Conservation (phyloP, 2,113 vertebrate genomes). For the Halichoerus grypus region DNA sequence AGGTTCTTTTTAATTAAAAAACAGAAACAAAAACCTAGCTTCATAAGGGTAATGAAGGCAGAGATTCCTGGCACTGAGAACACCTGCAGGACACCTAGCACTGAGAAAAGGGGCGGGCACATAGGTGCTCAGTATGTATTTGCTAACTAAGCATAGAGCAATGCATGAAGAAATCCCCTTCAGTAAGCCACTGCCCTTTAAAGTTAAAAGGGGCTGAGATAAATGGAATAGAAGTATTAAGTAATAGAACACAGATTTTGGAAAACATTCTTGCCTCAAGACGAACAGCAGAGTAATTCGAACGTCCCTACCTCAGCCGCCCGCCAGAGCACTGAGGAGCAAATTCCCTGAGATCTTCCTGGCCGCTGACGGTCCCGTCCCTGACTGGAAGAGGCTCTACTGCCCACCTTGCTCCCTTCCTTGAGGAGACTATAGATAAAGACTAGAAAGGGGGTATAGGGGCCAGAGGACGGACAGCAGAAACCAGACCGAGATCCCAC, state of each 20-base stretch:
- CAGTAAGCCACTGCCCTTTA: not conserved
- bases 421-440: not conserved
- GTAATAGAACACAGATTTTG: not conserved
- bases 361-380: not conserved
- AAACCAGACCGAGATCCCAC: not conserved
- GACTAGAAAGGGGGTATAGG: not conserved
- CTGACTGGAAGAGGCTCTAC: not conserved
- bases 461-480: not conserved
- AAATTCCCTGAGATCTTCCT: not conserved
- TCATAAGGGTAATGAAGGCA: not conserved
- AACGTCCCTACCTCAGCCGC: not conserved
- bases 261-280: not conserved
- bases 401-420: not conserved
- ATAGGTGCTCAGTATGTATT: not conserved
- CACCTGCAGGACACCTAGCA: not conserved
- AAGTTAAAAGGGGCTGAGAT: slow-evolving; percentile 1
- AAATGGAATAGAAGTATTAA: not conserved
- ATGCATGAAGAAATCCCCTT: not conserved
- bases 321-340: not conserved
- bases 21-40: not conserved
- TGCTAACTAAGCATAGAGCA: slow-evolving; percentile 22
- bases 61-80: not conserved
- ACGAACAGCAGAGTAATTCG: not conserved
- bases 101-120: slow-evolving; percentile 6
- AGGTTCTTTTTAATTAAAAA: not conserved